Conservation (phyloP, 2,113 vertebrate genomes). For the Hoplias malabaricus region DNA sequence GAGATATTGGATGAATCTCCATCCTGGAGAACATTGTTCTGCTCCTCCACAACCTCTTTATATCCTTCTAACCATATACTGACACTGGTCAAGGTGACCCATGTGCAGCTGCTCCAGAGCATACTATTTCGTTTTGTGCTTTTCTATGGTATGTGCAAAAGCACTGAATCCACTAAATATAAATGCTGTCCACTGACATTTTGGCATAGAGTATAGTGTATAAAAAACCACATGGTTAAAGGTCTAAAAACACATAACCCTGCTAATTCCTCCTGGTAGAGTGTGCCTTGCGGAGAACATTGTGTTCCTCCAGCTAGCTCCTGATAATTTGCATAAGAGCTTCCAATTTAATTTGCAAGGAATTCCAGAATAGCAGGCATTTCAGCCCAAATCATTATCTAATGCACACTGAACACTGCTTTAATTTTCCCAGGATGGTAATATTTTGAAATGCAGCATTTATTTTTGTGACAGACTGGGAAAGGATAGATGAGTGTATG, state of each 20-base stretch:
- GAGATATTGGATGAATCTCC: no score
- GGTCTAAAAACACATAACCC: not conserved
- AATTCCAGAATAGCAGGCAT: not conserved
- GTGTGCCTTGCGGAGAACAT: not conserved
- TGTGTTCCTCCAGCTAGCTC: not conserved
- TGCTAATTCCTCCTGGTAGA: not conserved
- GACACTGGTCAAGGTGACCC: no score
- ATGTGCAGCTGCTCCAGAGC: no score
- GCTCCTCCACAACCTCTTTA: no score
- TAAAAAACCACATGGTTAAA: no score
- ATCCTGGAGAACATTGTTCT: no score
- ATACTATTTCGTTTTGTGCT: no score
- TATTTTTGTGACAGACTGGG: not conserved
- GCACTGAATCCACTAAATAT: no score
- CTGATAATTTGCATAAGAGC: conserved; percentile 3
- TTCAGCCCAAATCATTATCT: not conserved
- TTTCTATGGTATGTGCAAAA: no score
- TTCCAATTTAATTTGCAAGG: not conserved
- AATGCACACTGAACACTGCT: not conserved
- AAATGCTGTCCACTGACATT: no score
- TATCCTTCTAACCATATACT: no score
- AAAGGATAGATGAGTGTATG: not conserved
- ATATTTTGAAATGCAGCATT: not conserved
- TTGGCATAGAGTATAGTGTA: no score
- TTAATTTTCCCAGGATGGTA: not conserved